These are phyloP conservation scores for Cercopithecus mona DNA, from an alignment of 2,113 vertebrate species.

Conservation along the genomic window DNA sequence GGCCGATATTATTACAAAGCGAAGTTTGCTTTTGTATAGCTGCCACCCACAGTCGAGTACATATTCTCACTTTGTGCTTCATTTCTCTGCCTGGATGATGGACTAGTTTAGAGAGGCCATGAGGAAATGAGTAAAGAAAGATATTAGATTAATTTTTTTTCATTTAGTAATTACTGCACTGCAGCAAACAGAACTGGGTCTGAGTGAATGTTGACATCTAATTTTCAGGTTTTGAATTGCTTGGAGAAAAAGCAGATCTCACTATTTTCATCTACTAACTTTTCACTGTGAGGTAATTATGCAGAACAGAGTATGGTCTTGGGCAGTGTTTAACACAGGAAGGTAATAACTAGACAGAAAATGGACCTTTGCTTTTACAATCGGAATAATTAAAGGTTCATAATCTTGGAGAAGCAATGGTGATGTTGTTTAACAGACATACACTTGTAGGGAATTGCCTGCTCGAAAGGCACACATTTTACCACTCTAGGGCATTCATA, in stretches of 20 bases:
- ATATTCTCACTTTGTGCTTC: neutral
- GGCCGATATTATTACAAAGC: neutral
- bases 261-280: conserved; percentile 67
- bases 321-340: conserved; percentile 51
- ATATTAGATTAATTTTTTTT: conserved; percentile 59
- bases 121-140: conserved; percentile 39
- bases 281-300: conserved; percentile 72
- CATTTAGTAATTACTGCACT: conserved; percentile 75
- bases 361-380: conserved; percentile 37
- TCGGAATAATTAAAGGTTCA: conserved; percentile 59
- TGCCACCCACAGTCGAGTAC: neutral
- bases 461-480: conserved; percentile 5
- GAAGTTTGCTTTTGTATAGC: neutral
- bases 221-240: conserved; percentile 80
- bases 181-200: conserved; percentile 65
- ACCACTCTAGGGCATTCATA: neutral
- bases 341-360: conserved; percentile 57
- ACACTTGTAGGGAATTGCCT: neutral
- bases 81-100: conserved; percentile 6
- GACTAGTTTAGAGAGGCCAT: conserved; percentile 46
- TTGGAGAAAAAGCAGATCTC: conserved; percentile 63
- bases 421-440: conserved; percentile 41
- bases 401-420: conserved; percentile 5
- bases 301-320: conserved; percentile 55
- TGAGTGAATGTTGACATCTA: conserved; percentile 77